Base-by-base conservation (phyloP, 2,888 invertebrate genomes). In the Pristionchus fissidentatus region DNA sequence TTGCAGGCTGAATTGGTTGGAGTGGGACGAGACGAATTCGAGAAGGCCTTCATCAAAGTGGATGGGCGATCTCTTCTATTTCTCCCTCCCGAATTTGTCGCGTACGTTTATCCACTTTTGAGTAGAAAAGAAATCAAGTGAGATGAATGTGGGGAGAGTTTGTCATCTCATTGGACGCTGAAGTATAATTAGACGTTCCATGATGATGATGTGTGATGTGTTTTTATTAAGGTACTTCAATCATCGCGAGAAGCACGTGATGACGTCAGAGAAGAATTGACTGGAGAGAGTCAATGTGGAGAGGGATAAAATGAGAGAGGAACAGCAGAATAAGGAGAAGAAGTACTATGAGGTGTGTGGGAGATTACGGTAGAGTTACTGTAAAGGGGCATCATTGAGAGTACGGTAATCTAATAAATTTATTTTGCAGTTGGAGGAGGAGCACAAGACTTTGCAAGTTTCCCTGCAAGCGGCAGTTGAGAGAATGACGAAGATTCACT, bases 201-300 rank as follows among this genome's bases (percentile, higher is more conserved):
- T n/a, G n/a, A n/a, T n/a, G n/a, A n/a, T n/a, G n/a, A n/a, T n/a
- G n/a, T n/a, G n/a, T n/a, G n/a, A n/a, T n/a, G n/a, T n/a, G 55
- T 32, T 55, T 79, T n/a, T 84, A 35, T 79, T n/a, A 84, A 90
- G 90, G 41, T 90, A 88, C 83, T 89, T 87, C 84, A 78, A 86
- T 1, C 78, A 88, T 79, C 88, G 90, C 26, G 90, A 90, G 79
- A 52, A 84, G 29, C 80, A 80, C 75, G 84, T 87, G 3, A 85
- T 90, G 57, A 84, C 84, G 1, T 86, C 86, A 49, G 90, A 88
- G 66, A 85, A 87, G 84, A 84, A 85, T 60, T 84, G 87, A 75
- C 83, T 89, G 22, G 84, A 83, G 22, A 75, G 79, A 41, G 62
- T 80, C 22, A 49, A 83, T 66, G 22, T 66, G 29, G 80, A 78